Evolutionary conservation across 1,140 invertebrate genomes (phyloP).

Genomic region (Ectropis grisescens): DNA sequence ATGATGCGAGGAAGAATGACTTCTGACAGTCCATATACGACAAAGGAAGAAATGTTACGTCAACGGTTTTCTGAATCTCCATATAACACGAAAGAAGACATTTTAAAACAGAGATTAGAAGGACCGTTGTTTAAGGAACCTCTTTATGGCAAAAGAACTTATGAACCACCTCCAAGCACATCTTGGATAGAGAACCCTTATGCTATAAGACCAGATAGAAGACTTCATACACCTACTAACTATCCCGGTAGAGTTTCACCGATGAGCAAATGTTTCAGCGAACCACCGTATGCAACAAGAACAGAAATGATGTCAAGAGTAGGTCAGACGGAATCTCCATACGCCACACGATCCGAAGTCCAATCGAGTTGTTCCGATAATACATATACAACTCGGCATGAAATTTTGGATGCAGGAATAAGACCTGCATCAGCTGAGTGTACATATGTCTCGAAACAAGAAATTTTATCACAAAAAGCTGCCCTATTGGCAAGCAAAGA

Average conservation of each 20-base stretch:
- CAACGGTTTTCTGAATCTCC: conserved; percentile 63
- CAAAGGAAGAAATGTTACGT: conserved; percentile 64
- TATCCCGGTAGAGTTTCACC: conserved; percentile 45
- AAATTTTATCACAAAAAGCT: conserved; percentile 67
- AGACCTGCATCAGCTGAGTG: conserved; percentile 56
- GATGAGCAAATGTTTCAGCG: conserved; percentile 61
- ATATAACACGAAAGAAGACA: conserved; percentile 61
- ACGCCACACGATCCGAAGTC: conserved; percentile 41
- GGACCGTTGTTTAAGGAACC: conserved; percentile 40
- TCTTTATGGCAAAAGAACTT: conserved; percentile 53
- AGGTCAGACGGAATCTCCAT: conserved; percentile 45
- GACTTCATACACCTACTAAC: conserved; percentile 49
- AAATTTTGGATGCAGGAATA: conserved; percentile 37
- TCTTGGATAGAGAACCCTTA: conserved; percentile 54
- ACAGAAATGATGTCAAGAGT: conserved; percentile 57
- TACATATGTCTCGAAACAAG: conserved; percentile 64
- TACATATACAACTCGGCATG: conserved; percentile 31
- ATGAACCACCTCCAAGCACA: conserved; percentile 51
- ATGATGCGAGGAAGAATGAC: conserved; percentile 52
- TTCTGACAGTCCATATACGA: conserved; percentile 57
- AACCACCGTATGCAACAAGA: conserved; percentile 54
- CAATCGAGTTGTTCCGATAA: conserved; percentile 54
- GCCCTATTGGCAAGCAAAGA: conserved; percentile 55
- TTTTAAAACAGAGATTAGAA: conserved; percentile 59
- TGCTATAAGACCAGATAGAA: conserved; percentile 46